Evolutionary conservation across 2,888 invertebrate species (phyloP).

Genomic region (Drosophila aldrichi): DNA sequence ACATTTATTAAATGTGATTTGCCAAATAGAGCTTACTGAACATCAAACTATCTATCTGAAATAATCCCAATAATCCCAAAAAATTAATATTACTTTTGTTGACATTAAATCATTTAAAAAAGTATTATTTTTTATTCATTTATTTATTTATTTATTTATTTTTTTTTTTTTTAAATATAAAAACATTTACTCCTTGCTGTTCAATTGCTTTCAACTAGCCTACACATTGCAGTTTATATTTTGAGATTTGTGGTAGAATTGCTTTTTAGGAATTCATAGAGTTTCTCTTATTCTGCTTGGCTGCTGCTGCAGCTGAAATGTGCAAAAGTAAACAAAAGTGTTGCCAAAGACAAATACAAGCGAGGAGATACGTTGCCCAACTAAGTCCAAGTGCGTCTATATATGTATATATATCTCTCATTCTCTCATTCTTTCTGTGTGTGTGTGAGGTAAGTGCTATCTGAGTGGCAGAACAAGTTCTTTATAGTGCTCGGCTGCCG

Average conservation of each 20-base stretch:
- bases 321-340: conserved; percentile 80
- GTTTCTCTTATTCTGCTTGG: conserved; percentile 15
- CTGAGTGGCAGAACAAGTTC: conserved; percentile 64
- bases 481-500: conserved; percentile 53
- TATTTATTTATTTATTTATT: too few species aligned
- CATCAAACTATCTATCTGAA: too few species aligned
- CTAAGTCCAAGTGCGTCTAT: conserved; percentile 10
- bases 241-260: background rate
- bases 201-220: background rate
- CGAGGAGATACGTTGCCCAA: conserved; percentile 48
- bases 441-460: conserved; percentile 41
- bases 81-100: too few species aligned
- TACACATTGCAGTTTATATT: background rate
- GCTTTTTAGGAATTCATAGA: conserved; percentile 27
- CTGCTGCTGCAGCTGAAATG: conserved; percentile 58
- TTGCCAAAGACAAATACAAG: conserved; percentile 72
- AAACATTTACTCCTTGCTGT: background rate
- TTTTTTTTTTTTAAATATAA: too few species aligned
- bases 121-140: too few species aligned
- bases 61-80: too few species aligned
- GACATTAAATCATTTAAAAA: too few species aligned
- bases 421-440: background rate
- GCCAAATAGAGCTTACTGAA: too few species aligned
- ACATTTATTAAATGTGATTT: too few species aligned
- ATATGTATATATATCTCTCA: background rate